Evolutionary conservation across 2,113 vertebrate genomes (phyloP), one percentile per base, ranked within the genome.

Genomic region (Micronycteris hirsuta): DNA sequence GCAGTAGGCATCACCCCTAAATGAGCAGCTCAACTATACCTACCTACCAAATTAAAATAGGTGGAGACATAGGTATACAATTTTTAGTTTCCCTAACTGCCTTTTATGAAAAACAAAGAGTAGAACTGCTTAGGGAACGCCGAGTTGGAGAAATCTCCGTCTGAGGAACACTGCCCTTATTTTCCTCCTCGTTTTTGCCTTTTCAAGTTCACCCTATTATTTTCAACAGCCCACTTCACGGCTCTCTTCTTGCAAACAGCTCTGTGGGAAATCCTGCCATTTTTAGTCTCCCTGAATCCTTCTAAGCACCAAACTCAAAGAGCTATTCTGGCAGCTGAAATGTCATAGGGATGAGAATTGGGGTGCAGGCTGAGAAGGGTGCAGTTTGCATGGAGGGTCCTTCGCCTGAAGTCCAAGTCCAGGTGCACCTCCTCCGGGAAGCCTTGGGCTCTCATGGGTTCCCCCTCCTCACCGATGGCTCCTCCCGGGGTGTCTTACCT

Each of bases 271-370:
- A 95, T 36, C 94, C 67, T 96, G 97, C 96, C 77, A 96, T 98
- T 97, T 97, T 97, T 96, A 97, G 97, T 85, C 74, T 82, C 89
- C 92, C 95, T 92, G 95, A 95, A 92, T 90, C 96, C 90, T 92
- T 96, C 89, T 95, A 68, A 97, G 96, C 87, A 95, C 96, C 87
- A 12, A 71, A 93, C 78, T 97, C 96, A 97, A 97, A 97, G 97
- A 94, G 93, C 92, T 97, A 94, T 95, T 93, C 96, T 96, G 95
- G 92, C 95, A 16, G 71, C 84, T 45, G 47, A 87, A 58, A 92
- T 92, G 90, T 38, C 87, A 92, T 8, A 92, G 96, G 87, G 63
- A 82, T 85, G 86, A 47, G 76, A 67, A 52, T 33, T 5, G 45
- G 92, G 93, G 67, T 4, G 28, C 61, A 28, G 87, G 85, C 80